These are phyloP conservation scores for Luehdorfia chinensis DNA, from an alignment of 1,140 invertebrate genomes.

Conservation along the genomic window DNA sequence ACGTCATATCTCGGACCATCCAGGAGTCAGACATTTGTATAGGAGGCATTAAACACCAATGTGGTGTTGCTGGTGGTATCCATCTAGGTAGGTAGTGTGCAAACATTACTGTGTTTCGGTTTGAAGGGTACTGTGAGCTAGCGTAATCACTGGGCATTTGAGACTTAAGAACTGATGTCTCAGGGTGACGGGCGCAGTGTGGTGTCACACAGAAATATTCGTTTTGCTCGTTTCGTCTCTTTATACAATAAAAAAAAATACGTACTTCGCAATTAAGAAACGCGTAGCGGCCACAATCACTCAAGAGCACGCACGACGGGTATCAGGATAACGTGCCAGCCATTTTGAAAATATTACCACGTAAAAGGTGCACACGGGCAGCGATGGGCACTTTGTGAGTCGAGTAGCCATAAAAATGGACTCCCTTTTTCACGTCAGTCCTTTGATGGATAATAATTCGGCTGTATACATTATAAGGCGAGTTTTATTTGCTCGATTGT, in stretches of 20 bases:
- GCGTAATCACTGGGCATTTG: too few species aligned
- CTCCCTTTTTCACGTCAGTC: slow-evolving; percentile 25
- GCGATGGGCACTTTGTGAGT: slow-evolving; percentile 25
- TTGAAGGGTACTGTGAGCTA: too few species aligned
- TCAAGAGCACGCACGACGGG: slow-evolving; percentile 26
- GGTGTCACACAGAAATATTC: too few species aligned
- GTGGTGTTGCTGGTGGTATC: not conserved
- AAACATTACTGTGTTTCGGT: too few species aligned
- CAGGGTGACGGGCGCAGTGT: too few species aligned
- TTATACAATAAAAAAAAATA: too few species aligned
- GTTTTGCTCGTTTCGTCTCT: too few species aligned
- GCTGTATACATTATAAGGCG: slow-evolving; percentile 36
- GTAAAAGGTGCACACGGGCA: slow-evolving; percentile 25
- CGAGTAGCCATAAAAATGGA: slow-evolving; percentile 30
- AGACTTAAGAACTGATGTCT: too few species aligned
- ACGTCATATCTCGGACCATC: too few species aligned
- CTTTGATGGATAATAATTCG: slow-evolving; percentile 38
- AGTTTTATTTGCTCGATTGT: not conserved
- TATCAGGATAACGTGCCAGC: slow-evolving; percentile 26
- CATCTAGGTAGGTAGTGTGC: not conserved
- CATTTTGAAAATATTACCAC: slow-evolving; percentile 41
- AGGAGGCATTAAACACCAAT: not conserved
- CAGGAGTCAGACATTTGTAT: slow-evolving; percentile 3
- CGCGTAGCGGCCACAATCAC: slow-evolving; percentile 28
- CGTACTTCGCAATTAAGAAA: slow-evolving; percentile 32